phyloP scores from a whole-genome alignment of 2,888 invertebrate genomes.

The Mylabris sibirica region DNA sequence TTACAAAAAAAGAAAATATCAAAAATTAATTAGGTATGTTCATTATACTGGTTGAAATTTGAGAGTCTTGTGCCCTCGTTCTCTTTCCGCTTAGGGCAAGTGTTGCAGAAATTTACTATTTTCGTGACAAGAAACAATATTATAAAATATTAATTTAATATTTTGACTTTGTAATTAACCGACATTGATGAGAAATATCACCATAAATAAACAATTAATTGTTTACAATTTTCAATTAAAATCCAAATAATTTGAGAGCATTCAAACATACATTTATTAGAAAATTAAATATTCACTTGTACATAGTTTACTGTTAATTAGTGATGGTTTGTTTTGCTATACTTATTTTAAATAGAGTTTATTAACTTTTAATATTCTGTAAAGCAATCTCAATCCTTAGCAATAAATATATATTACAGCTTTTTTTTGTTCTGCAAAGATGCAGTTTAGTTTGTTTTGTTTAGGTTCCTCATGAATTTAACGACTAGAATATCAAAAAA shows the following conservation, averaged over 20 bases:
- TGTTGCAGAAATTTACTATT: too few relatives aligned
- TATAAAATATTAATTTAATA: conserved; percentile 15
- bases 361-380: background rate
- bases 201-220: background rate
- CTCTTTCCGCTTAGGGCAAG: too few relatives aligned
- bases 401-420: too few relatives aligned
- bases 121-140: background rate
- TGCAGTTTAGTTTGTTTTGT: too few relatives aligned
- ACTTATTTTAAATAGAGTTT: background rate
- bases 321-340: background rate
- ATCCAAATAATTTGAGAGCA: background rate
- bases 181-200: background rate
- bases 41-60: too few relatives aligned
- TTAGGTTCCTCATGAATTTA: too few relatives aligned
- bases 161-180: background rate
- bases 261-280: background rate
- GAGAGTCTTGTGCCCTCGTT: too few relatives aligned
- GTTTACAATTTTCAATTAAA: conserved; percentile 6
- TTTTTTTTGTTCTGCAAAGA: too few relatives aligned
- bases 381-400: background rate
- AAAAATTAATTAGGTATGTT: too few relatives aligned
- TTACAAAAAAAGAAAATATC: too few relatives aligned
- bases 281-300: background rate
- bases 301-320: background rate
- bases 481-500: too few relatives aligned